phyloP scores from a whole-genome alignment of 2,113 vertebrate genomes.

The Polypterus senegalus region DNA sequence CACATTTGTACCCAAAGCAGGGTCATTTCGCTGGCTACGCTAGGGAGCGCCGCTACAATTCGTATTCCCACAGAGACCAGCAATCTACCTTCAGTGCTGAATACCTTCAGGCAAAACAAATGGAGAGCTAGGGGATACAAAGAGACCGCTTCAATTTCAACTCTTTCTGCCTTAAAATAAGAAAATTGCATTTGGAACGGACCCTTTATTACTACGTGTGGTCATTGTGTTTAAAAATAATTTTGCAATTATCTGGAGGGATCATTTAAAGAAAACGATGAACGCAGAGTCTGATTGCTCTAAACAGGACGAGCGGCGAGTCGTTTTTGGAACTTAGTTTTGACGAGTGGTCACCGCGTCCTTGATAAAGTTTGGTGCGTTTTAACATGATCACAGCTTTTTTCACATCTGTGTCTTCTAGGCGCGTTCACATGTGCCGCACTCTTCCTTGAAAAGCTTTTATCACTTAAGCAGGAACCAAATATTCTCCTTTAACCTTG shows the following conservation, averaged over 20 bases:
- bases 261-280: conserved; percentile 15
- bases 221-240: conserved; percentile 34
- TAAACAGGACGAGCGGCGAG: too few relatives aligned
- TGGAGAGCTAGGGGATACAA: too few relatives aligned
- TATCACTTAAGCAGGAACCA: conserved; percentile 61
- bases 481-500: conserved; percentile 70
- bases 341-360: conserved; percentile 56
- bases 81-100: too few relatives aligned
- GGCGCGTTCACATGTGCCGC: conserved; percentile 47
- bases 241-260: conserved; percentile 35
- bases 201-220: conserved; percentile 39
- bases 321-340: conserved; percentile 43
- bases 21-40: too few relatives aligned
- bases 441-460: conserved; percentile 55
- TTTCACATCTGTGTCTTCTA: conserved; percentile 49
- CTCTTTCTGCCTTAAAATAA: conserved; percentile 38
- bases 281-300: too few relatives aligned
- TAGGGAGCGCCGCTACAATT: too few relatives aligned
- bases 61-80: too few relatives aligned
- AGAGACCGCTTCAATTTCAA: too few relatives aligned
- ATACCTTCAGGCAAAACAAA: too few relatives aligned
- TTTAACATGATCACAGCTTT: conserved; percentile 57
- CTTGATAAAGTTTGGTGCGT: conserved; percentile 55
- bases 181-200: conserved; percentile 37
- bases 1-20: neutral